Base-by-base conservation (phyloP, 2,797 vertebrate species). In the Ctenopoma multispine region DNA sequence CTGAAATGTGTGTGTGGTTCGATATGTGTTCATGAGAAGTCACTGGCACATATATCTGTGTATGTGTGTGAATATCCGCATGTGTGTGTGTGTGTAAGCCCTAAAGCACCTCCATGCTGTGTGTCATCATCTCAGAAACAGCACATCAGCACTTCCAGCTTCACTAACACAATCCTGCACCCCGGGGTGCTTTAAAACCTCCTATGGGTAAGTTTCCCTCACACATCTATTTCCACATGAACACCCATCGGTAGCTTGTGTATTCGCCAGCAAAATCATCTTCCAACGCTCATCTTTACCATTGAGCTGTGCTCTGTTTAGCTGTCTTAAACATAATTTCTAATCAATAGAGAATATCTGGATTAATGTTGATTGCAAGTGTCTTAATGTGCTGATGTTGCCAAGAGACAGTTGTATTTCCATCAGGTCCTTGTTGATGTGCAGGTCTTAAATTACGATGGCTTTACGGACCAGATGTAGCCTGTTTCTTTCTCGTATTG, bases 81-180 rank as follows among this genome's bases (percentile, higher is more conserved):
- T 24, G 38, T 38, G 24, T 44, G 23, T 29, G 27, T 29, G 29
- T 31, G 65, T 47, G 50, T 20, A 14, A 64, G 31, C 79, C 79
- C 54, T 62, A 23, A 36, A 74, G 80, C 57, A 20, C 21, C 75
- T 60, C 50, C 40, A 34, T 80, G 54, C 59, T 72, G 60, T 1
- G 59, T 82, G 43, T 61, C 48, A 80, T 84, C 75, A 74, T 88
- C 78, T 71, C 17, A 72, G 64, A 87, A 65, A 14, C 73, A 60
- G 77, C 63, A 54, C 70, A 82, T 83, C 80, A 91, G 86, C 81
- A 75, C 57, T 71, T 27, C 53, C 43, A 20, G 66, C 63, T 66
- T 53, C 63, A 61, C 48, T 44, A 72, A 79, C 72, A 72, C 44
- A 34, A 43, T 43, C 57, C 63, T 72, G 49, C 57, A 64, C 68